phyloP scores from a whole-genome alignment of 1,140 invertebrate species.

The Musca domestica region DNA sequence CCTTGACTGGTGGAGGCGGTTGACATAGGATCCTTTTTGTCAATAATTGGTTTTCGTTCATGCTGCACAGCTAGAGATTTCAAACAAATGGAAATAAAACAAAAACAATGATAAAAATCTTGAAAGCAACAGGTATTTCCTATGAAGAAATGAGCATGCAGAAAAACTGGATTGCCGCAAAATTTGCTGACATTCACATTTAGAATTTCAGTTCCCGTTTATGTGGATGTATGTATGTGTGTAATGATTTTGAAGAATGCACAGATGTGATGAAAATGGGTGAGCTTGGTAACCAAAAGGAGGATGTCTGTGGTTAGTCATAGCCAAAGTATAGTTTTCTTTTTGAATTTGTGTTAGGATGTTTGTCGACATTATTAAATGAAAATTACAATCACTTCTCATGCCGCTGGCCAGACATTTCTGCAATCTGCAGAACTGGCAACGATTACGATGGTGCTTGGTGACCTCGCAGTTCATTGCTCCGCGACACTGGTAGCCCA shows the following conservation, averaged over 20 bases:
- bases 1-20: neutral
- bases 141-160: neutral
- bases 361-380: conserved; percentile 52
- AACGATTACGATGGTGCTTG: conserved; percentile 94
- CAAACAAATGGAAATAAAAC: neutral
- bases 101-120: neutral
- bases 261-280: too few species aligned
- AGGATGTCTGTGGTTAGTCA: too few species aligned
- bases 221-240: too few species aligned
- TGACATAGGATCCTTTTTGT: conserved; percentile 59
- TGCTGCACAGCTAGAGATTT: conserved; percentile 76
- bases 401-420: conserved; percentile 96
- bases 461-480: conserved; percentile 95
- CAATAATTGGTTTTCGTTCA: conserved; percentile 81
- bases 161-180: neutral
- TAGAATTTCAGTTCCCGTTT: too few species aligned
- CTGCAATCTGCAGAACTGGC: conserved; percentile 96
- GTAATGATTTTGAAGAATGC: too few species aligned
- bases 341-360: conserved; percentile 15
- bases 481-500: conserved; percentile 93
- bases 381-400: conserved; percentile 94
- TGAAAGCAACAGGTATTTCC: neutral
- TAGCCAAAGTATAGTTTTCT: too few species aligned
- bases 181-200: too few species aligned
- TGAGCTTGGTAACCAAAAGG: neutral